Evolutionary conservation across 1,140 invertebrate species (phyloP), one percentile per base, ranked within the genome.

Genomic region (Ericerus pela): DNA sequence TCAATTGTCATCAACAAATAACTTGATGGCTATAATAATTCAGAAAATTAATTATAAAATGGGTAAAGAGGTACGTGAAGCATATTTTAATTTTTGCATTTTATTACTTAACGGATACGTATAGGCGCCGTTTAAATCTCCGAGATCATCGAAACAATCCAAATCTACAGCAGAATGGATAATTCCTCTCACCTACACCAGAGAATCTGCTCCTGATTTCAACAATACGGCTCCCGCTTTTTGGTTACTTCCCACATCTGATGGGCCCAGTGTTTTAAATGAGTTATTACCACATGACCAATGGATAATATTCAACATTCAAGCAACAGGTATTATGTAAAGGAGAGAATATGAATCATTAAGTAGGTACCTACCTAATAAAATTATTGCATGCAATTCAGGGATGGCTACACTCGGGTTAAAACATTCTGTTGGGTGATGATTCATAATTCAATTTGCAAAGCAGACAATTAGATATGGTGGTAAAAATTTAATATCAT

Each of bases 131-230:
- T 79, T 0, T 63, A 64, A 41, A 20, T 28, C 18, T 26, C 53
- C 22, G 29, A 67, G 47, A 59, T 58, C n/a, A 67, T 62, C 2
- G 24, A 59, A 18, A 62, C 62, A 0, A 62, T 61, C 71, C 3
- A 69, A 71, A 24, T 68, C 1, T 62, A 47, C 8, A 47, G 2
- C 6, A 79, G 38, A 59, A 2, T 91, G 87, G 88, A 87, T 84
- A 78, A 78, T 93, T 36, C 88, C 88, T 0, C 75, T 93, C 1
- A 88, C 85, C 0, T 86, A 80, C 61, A 83, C 84, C 0, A 79
- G 77, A 0, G 75, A 76, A 54, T 64, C 67, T 0, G 71, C 77
- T 51, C 66, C 73, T 4, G 72, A 83, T 62, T 85, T 87, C 60
- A 69, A 72, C 16, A 73, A 72, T n/a, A 85, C 84, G 1, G 72